Evolutionary conservation across 2,888 invertebrate species (phyloP), one percentile per base, ranked within the genome.

Genomic region (Agriopis leucophaearia): DNA sequence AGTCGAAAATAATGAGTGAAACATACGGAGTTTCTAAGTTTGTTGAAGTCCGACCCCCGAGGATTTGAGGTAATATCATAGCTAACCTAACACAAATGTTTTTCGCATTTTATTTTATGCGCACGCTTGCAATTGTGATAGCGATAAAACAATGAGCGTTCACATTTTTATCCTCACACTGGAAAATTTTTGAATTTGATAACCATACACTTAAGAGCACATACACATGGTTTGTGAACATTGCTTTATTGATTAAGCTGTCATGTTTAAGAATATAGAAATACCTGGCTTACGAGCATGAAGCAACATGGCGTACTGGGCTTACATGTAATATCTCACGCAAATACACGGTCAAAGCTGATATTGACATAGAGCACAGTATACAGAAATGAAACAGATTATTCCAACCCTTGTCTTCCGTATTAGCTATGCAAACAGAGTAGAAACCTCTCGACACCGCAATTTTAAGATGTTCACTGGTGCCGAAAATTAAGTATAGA

Each of bases 1-100:
- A 83, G 74, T 78, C 73, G 81, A 83, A 82, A 84, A 85, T 86
- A 87, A 87, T 87, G 83, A 87, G 80, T 74, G 78, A 66, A 82
- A 82, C 78, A 78, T 74, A 79, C 81, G 71, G 82, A 85, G 81
- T 85, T 83, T 78, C 64, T 69, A 77, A 82, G 79, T 78, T 80
- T 64, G 69, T 71, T 66, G 70, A 79, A 79, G 82, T 80, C 78
- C 75, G 67, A 71, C 75, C 76, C 74, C 60, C 51, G 52, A 72
- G 77, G 77, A 75, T 51, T 71, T 64, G 51, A 51, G 66, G 69
- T 70, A 66, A 71, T 72, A 70, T 74, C 69, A 66, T 70, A 35
- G 62, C 60, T 68, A 63, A 65, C 71, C 73, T 72, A 73, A 64
- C 69, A 72, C 62, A 56, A 64, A 48, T 61, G 36, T 68, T 63